These are phyloP conservation scores for Siniperca scherzeri DNA, from an alignment of 2,797 vertebrate genomes.

Conservation along the genomic window DNA sequence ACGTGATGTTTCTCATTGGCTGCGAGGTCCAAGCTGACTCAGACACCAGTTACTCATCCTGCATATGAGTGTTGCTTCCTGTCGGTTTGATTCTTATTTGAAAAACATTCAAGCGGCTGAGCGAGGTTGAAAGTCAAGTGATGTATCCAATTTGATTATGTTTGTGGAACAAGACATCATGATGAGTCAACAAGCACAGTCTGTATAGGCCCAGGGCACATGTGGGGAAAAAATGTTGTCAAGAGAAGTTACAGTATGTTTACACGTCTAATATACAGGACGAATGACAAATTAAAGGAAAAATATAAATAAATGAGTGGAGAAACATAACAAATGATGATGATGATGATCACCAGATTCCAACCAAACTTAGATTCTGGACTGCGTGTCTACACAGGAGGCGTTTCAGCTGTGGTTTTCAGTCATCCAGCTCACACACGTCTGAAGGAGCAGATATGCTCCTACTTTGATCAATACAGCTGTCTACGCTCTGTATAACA, in stretches of 20 bases:
- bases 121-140: constrained; percentile 13
- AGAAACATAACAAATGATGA: neutral
- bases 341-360: too few species aligned
- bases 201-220: neutral
- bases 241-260: neutral
- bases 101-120: neutral
- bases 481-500: neutral
- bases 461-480: neutral
- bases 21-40: neutral
- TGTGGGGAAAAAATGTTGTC: neutral
- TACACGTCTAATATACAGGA: constrained; percentile 8
- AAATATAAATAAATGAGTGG: neutral
- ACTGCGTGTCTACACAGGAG: neutral
- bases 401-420: neutral
- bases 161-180: constrained; percentile 26
- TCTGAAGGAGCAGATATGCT: neutral
- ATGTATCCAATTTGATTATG: constrained; percentile 1
- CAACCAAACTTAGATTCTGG: neutral
- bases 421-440: neutral
- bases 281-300: neutral
- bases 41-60: neutral
- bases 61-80: neutral
- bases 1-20: constrained; percentile 3
- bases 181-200: constrained; percentile 30
- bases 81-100: neutral